Percentiles rank a stretch among this genome's conserved stretches.
These are phyloP conservation scores for Coelogynopora nodosa DNA, from an alignment of 2,888 invertebrate species.

Conservation along the genomic window DNA sequence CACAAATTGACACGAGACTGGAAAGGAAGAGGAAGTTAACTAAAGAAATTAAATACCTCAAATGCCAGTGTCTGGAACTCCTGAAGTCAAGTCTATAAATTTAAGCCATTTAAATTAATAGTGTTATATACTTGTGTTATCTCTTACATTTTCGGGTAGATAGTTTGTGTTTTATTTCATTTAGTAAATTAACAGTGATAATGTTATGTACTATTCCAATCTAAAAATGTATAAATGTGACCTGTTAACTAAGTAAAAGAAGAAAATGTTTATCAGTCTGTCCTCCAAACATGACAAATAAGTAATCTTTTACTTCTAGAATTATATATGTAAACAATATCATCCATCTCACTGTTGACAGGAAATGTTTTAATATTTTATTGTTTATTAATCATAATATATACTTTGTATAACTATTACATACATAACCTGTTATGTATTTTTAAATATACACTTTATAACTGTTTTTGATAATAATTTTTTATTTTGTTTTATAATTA, in stretches of 20 bases:
- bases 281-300: neutral
- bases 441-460: neutral
- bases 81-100: too few species aligned
- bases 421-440: neutral
- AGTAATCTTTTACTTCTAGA: neutral
- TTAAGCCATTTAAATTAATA: too few species aligned
- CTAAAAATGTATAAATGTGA: neutral
- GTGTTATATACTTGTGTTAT: too few species aligned
- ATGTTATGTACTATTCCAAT: too few species aligned
- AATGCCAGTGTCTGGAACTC: neutral
- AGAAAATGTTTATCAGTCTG: neutral
- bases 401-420: neutral
- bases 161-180: too few species aligned
- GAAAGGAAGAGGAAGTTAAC: neutral
- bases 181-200: too few species aligned
- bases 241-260: neutral
- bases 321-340: neutral
- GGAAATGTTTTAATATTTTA: neutral
- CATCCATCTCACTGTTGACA: neutral
- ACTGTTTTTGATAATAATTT: neutral
- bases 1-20: neutral
- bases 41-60: neutral
- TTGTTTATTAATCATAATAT: neutral
- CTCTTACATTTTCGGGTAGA: too few species aligned
- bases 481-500: neutral